These are phyloP conservation scores for Chloroceryle inda DNA, from an alignment of 2,797 vertebrate genomes.

Conservation along the genomic window DNA sequence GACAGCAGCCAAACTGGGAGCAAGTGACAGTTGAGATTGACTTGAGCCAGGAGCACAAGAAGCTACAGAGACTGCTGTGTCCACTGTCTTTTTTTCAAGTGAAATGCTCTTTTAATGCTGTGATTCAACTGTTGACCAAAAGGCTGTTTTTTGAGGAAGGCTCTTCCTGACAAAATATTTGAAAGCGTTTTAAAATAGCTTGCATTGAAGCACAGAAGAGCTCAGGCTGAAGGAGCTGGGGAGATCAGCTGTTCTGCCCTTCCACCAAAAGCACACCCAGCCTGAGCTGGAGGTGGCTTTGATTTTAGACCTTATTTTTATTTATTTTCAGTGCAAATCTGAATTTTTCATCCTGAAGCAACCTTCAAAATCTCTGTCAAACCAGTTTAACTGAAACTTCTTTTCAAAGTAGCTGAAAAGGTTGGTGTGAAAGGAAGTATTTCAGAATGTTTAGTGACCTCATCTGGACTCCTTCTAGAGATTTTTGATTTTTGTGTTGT, in stretches of 20 bases:
- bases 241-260: neutral
- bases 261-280: neutral
- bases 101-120: neutral
- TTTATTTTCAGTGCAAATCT: neutral
- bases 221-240: neutral
- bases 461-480: neutral
- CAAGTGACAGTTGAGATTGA: neutral
- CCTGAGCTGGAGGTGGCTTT: neutral
- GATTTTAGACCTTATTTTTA: neutral
- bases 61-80: neutral
- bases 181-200: neutral
- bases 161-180: slow-evolving; percentile 44
- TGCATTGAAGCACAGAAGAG: neutral
- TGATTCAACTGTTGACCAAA: neutral
- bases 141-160: neutral
- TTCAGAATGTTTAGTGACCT: neutral
- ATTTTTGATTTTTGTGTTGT: neutral
- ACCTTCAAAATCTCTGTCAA: slow-evolving; percentile 28
- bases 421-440: neutral
- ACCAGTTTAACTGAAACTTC: neutral
- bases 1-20: neutral
- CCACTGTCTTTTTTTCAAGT: neutral
- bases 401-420: neutral
- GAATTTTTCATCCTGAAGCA: neutral
- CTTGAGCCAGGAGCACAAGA: rapidly evolving